Conservation (phyloP, 2,888 invertebrate genomes). For the Machimus rusticus region DNA sequence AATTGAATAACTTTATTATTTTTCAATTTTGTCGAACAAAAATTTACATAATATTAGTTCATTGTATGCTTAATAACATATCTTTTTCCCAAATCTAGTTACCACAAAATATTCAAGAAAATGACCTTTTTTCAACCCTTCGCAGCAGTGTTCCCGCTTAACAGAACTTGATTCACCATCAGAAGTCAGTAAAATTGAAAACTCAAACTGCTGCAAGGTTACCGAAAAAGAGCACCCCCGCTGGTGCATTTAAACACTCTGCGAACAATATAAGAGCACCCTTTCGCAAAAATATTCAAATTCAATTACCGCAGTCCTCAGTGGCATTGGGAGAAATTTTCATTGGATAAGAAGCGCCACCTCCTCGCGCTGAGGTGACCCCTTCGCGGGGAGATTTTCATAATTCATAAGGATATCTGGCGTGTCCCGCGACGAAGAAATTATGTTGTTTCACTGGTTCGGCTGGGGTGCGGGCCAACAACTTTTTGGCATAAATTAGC, state of each 20-base stretch:
- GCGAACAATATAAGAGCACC: neutral
- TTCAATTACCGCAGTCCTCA: neutral
- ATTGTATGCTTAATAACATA: too few relatives aligned
- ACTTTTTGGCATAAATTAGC: conserved; percentile 31
- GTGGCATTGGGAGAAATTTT: neutral
- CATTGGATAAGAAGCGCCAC: neutral
- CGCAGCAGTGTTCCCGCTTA: neutral
- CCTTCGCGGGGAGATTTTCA: neutral
- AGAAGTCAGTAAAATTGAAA: neutral
- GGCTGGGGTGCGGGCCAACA: neutral
- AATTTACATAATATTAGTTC: too few relatives aligned
- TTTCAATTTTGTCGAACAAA: too few relatives aligned
- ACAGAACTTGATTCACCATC: neutral
- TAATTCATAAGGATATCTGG: neutral
- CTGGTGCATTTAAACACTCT: neutral
- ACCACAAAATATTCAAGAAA: too few relatives aligned
- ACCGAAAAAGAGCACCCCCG: neutral
- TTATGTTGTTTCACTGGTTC: neutral
- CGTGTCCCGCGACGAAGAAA: neutral
- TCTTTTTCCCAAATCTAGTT: too few relatives aligned
- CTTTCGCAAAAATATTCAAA: neutral
- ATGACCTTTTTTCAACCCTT: too few relatives aligned
- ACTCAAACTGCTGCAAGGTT: neutral
- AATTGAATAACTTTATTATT: too few relatives aligned
- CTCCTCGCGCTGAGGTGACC: neutral